phyloP scores from a whole-genome alignment of 2,888 invertebrate species.

The Mellilla xanthometata region DNA sequence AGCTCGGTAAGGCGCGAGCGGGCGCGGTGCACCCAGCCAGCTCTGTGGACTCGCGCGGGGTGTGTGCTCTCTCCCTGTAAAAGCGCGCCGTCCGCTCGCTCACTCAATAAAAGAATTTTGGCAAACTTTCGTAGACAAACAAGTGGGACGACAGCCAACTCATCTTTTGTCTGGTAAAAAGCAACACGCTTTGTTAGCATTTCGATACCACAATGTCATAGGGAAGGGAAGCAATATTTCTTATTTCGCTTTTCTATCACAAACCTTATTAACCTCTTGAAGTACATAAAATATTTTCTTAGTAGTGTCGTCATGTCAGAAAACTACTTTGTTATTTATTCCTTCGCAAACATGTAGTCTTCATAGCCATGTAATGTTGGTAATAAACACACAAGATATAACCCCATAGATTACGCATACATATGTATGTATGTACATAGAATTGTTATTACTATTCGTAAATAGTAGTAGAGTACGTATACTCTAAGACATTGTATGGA shows the following conservation, averaged over 20 bases:
- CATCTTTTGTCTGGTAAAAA: slow-evolving; percentile 78
- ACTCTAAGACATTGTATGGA: too few relatives aligned
- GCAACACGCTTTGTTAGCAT: slow-evolving; percentile 71
- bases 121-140: slow-evolving; percentile 80
- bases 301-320: too few relatives aligned
- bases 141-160: slow-evolving; percentile 79
- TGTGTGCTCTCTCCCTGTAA: slow-evolving; percentile 36
- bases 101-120: slow-evolving; percentile 81
- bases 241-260: slow-evolving; percentile 12
- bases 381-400: too few relatives aligned
- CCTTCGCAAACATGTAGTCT: too few relatives aligned
- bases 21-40: background rate
- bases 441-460: too few relatives aligned
- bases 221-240: slow-evolving; percentile 43
- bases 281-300: too few relatives aligned
- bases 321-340: too few relatives aligned
- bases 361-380: too few relatives aligned
- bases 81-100: slow-evolving; percentile 65
- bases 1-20: background rate
- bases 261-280: background rate
- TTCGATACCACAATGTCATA: slow-evolving; percentile 63
- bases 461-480: too few relatives aligned
- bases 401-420: too few relatives aligned
- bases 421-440: too few relatives aligned
- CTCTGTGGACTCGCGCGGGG: background rate